Evolutionary conservation across 2,888 invertebrate genomes (phyloP), one percentile per base, ranked within the genome.

Genomic region (Mechanitis messenoides): DNA sequence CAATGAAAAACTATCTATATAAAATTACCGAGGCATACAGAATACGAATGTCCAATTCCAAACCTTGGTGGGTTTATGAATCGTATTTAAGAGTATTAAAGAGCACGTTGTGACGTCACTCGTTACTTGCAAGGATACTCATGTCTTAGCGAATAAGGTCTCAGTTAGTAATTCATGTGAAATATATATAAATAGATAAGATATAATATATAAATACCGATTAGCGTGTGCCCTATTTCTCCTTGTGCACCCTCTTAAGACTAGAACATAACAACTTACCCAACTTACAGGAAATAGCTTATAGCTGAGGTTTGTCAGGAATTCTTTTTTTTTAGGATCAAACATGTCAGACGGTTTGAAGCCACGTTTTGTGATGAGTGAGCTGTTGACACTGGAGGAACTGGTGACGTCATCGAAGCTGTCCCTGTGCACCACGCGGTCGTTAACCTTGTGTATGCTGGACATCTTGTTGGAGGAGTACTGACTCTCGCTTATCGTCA

Each of bases 331-430:
- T 71, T 91, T 90, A 1, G 96, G 96, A 85, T 97, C 96, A 78
- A 93, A 94, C 83, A 93, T 92, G 84, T 97, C 96, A 2, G 96
- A 96, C 1, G 96, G 96, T 75, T 95, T 95, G 85, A 95, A 95
- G 45, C 96, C 95, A 42, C 96, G 91, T 68, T 92, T 92, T 58
- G 92, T 93, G 76, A 95, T 92, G 65, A 95, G 90, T 20, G 92
- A 90, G 77, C 93, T 93, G 80, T 89, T 91, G 59, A 88, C 80
- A 33, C 87, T 87, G 20, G 88, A 86, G 0, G 91, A 91, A 64
- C 88, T 90, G 69, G 90, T 85, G 63, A 83, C 82, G 70, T 90
- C 90, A 60, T 90, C 86, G 71, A 83, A 91, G 77, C 84, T 89
- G 73, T 91, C 90, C 45, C 80, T 76, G 57, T 90, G 90, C 3